A percentile compares a stretch with the other conserved stretches of the same genome.
These are phyloP conservation scores for Eremobia ochroleuca DNA, from an alignment of 2,888 invertebrate genomes.

Conservation along the genomic window DNA sequence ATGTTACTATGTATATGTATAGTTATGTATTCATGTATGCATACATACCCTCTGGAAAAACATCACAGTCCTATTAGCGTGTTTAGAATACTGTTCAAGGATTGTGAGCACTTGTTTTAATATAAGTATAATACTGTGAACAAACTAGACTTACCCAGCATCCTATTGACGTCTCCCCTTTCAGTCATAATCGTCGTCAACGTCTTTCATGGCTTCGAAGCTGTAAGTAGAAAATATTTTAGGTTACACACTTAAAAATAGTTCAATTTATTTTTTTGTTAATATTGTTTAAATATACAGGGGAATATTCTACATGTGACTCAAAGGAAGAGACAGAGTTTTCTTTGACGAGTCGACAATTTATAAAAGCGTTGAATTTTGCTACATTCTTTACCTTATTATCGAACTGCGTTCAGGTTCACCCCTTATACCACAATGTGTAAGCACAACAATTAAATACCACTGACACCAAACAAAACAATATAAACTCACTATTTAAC, in stretches of 20 bases:
- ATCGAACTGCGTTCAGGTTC: constrained; percentile 74
- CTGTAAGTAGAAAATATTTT: constrained; percentile 70
- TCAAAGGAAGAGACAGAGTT: neutral
- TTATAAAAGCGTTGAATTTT: constrained; percentile 30
- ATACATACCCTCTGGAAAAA: neutral
- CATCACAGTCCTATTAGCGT: constrained; percentile 26
- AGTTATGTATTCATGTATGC: neutral
- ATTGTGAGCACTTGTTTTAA: constrained; percentile 2
- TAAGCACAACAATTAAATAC: constrained; percentile 81
- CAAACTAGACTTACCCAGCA: constrained; percentile 87
- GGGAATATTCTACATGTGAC: neutral
- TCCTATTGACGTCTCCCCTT: constrained; percentile 86
- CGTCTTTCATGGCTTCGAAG: constrained; percentile 83
- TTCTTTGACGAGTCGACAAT: neutral
- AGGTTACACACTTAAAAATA: constrained; percentile 20
- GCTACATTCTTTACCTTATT: constrained; percentile 74
- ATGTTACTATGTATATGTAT: neutral
- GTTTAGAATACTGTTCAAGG: constrained; percentile 29
- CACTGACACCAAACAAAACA: constrained; percentile 82
- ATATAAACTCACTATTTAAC: constrained; percentile 72
- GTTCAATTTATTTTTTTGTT: neutral
- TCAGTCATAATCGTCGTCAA: constrained; percentile 88
- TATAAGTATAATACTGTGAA: constrained; percentile 33
- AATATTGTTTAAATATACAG: neutral
- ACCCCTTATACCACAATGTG: constrained; percentile 69